Evolutionary conservation across 2,113 vertebrate genomes (phyloP).

Genomic region (Struthidea cinerea): DNA sequence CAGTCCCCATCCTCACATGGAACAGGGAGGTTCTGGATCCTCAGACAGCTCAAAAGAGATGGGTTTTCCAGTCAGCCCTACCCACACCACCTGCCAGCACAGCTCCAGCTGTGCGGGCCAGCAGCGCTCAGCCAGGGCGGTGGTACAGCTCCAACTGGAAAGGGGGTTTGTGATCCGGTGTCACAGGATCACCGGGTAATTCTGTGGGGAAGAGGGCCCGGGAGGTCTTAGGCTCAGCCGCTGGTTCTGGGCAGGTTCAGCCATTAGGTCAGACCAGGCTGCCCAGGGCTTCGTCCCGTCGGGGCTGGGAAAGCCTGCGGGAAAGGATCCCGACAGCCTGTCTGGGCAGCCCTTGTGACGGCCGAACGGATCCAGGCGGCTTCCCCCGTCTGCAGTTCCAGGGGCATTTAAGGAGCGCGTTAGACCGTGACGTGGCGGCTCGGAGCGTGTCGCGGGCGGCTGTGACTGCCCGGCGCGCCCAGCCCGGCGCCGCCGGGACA

Average conservation of each 20-base stretch:
- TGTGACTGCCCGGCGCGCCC: not conserved
- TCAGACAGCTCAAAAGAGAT: not conserved
- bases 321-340: not conserved
- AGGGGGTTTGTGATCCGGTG: not conserved
- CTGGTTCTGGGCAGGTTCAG: not conserved
- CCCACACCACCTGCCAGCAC: not conserved
- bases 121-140: not conserved
- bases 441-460: not conserved
- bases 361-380: fast-evolving
- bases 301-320: not conserved
- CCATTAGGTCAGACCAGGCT: not conserved
- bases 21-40: not conserved
- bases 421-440: not conserved
- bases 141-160: no score
- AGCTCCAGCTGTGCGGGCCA: not conserved
- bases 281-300: not conserved
- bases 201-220: not conserved
- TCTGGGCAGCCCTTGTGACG: not conserved
- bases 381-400: not conserved
- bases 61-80: not conserved
- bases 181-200: not conserved
- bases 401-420: not conserved
- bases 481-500: not conserved
- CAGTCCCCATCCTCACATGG: fast-evolving
- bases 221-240: not conserved